phyloP scores from a whole-genome alignment of 1,140 invertebrate species.

The Drosophila arizonae region DNA sequence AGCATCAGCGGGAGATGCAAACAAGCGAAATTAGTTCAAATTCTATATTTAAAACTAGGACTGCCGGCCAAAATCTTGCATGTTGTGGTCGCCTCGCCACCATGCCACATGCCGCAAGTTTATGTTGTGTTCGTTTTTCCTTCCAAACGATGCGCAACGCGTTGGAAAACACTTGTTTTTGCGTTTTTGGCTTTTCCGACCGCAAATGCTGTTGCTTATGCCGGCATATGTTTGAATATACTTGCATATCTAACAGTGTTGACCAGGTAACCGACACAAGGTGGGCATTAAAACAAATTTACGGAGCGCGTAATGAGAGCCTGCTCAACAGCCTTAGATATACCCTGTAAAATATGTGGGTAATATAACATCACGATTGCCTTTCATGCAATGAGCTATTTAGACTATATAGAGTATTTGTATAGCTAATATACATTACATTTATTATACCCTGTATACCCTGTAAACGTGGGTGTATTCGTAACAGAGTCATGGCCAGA shows the following conservation, averaged over 20 bases:
- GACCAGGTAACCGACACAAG: conserved; percentile 46
- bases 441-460: background rate
- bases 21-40: conserved; percentile 76
- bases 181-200: conserved; percentile 52
- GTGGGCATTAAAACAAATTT: conserved; percentile 20
- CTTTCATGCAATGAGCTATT: no score
- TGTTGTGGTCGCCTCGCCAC: conserved; percentile 10
- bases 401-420: no score
- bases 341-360: conserved; percentile 17
- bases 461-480: background rate
- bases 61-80: conserved; percentile 76
- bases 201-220: conserved; percentile 35
- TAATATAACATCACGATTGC: background rate
- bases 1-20: conserved; percentile 41
- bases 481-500: no score
- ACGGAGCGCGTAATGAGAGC: conserved; percentile 29
- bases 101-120: conserved; percentile 25
- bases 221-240: conserved; percentile 22
- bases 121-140: background rate
- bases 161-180: conserved; percentile 76
- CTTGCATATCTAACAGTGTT: conserved; percentile 26
- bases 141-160: conserved; percentile 76
- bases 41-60: conserved; percentile 80
- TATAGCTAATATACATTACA: no score
- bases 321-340: background rate